A percentile compares a stretch with the other conserved stretches of the same genome.
These are phyloP conservation scores for Pithys albifrons DNA, from an alignment of 2,113 vertebrate species.

Conservation along the genomic window DNA sequence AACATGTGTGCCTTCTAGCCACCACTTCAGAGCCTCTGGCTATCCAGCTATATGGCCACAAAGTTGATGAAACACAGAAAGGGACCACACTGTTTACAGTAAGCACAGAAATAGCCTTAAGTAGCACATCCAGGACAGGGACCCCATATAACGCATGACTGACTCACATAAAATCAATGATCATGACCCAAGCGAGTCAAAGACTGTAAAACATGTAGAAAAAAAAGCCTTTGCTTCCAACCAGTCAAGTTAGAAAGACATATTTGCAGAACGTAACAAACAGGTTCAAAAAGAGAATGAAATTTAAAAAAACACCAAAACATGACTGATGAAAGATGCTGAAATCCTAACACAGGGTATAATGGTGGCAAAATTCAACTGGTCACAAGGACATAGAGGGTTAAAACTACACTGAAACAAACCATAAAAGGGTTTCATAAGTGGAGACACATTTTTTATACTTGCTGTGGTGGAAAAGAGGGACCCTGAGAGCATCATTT, in stretches of 20 bases:
- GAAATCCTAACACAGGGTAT: neutral
- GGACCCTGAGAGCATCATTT: neutral
- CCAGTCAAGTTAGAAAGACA: neutral
- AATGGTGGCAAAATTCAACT: neutral
- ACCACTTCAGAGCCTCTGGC: neutral
- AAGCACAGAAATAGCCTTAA: neutral
- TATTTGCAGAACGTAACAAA: neutral
- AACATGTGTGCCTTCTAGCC: rapidly evolving
- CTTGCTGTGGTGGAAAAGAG: neutral
- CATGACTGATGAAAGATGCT: neutral
- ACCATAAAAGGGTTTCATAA: neutral
- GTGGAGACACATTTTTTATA: neutral
- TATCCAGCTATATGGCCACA: neutral
- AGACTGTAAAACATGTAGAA: neutral
- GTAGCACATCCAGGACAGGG: neutral
- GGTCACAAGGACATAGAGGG: neutral
- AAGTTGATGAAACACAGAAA: neutral
- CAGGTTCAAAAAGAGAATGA: rapidly evolving
- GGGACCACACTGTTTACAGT: neutral
- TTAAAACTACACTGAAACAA: neutral
- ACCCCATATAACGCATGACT: neutral
- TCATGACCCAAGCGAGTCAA: neutral
- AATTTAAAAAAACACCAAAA: neutral
- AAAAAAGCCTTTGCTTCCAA: neutral
- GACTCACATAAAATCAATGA: neutral